phyloP scores from a whole-genome alignment of 2,888 invertebrate species.

The Caenorhabditis panamensis region DNA sequence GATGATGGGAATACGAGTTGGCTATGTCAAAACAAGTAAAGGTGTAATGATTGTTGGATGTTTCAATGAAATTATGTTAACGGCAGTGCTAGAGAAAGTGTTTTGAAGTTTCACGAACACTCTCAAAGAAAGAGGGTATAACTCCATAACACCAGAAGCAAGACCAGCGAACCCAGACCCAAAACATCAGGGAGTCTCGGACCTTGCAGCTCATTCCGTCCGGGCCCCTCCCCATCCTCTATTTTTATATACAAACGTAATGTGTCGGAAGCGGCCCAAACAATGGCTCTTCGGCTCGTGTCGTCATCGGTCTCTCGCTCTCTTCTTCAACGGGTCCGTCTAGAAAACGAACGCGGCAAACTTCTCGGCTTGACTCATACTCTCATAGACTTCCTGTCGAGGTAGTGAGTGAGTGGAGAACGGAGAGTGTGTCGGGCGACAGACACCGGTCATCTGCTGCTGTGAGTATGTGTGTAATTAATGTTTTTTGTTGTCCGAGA shows the following conservation, averaged over 20 bases:
- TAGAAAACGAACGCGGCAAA: conserved; percentile 4
- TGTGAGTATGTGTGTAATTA: conserved; percentile 24
- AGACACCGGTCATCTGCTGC: conserved; percentile 41
- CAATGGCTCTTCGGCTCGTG: conserved; percentile 29
- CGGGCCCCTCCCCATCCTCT: too few species aligned
- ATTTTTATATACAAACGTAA: conserved; percentile 46
- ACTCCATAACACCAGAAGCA: too few species aligned
- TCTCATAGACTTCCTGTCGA: neutral
- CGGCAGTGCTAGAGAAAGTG: too few species aligned
- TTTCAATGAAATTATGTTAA: too few species aligned
- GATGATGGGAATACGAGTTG: neutral
- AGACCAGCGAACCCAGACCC: too few species aligned
- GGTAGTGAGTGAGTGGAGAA: too few species aligned
- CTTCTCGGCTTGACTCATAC: conserved; percentile 13
- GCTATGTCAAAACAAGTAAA: too few species aligned
- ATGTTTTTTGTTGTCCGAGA: conserved; percentile 34
- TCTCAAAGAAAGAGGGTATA: too few species aligned
- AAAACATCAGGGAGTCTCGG: neutral
- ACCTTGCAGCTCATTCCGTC: conserved; percentile 29
- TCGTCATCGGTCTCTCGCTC: conserved; percentile 26
- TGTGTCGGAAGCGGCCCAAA: conserved; percentile 41
- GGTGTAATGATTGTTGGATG: too few species aligned
- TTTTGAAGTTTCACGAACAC: too few species aligned
- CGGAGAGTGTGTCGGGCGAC: neutral
- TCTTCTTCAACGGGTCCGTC: too few species aligned